Conservation (phyloP, 2,797 vertebrate species). For the Dicrostonyx torquatus region DNA sequence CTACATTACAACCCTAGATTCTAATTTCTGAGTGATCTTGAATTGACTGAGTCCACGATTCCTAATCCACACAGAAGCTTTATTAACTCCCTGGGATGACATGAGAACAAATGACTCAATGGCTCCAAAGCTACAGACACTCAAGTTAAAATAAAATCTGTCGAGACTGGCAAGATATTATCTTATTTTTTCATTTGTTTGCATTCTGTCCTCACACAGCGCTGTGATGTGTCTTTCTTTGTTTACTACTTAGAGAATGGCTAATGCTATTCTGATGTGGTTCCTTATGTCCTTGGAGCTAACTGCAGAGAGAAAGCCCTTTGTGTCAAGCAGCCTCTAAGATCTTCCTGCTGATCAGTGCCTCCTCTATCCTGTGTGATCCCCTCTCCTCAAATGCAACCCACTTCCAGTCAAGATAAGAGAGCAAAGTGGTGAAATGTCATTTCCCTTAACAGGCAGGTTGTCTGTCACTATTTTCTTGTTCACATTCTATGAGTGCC, state of each 20-base stretch:
- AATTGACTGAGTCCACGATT: slow-evolving; percentile 9
- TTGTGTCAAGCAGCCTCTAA: background rate
- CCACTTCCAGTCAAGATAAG: slow-evolving; percentile 18
- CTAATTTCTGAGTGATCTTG: slow-evolving; percentile 17
- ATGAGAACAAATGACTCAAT: background rate
- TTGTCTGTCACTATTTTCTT: background rate
- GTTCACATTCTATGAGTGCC: background rate
- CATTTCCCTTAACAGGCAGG: background rate
- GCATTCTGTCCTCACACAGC: background rate
- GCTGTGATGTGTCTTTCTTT: background rate
- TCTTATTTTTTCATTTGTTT: background rate
- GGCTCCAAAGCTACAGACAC: background rate
- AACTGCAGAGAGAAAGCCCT: background rate
- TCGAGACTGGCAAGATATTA: background rate
- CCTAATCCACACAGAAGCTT: background rate
- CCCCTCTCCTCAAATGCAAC: background rate
- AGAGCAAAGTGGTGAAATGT: background rate
- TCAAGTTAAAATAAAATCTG: slow-evolving; percentile 9
- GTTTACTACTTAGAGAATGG: background rate
- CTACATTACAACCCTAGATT: background rate
- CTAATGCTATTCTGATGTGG: background rate
- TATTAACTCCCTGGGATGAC: background rate
- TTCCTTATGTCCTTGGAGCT: background rate
- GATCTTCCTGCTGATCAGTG: background rate
- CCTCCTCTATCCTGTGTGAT: background rate